phyloP scores from a whole-genome alignment of 1,140 invertebrate species.

The Eumeta japonica region DNA sequence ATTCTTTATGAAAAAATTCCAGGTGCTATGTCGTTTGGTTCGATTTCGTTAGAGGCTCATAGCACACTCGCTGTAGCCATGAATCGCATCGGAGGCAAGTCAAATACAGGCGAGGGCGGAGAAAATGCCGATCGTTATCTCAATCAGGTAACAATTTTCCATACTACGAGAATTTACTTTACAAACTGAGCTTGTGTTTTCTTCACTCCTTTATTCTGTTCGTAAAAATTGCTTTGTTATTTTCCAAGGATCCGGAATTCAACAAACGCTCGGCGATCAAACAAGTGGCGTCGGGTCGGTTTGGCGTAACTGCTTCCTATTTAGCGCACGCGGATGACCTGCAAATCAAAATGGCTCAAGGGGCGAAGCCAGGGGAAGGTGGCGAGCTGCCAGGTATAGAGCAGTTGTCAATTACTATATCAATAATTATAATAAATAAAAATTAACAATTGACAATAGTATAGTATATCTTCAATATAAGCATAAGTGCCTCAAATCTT shows the following conservation, averaged over 20 bases:
- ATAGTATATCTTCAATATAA: no score
- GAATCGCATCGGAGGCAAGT: slow-evolving; percentile 94
- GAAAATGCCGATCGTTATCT: slow-evolving; percentile 87
- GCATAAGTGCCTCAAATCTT: no score
- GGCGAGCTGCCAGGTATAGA: slow-evolving; percentile 87
- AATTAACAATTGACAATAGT: no score
- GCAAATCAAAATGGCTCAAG: slow-evolving; percentile 99
- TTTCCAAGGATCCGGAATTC: slow-evolving; percentile 72
- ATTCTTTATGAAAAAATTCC: slow-evolving; percentile 15
- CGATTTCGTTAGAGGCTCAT: slow-evolving; percentile 84
- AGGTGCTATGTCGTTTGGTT: slow-evolving; percentile 64
- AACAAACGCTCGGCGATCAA: slow-evolving; percentile 81
- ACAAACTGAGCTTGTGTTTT: no score
- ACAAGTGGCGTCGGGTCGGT: slow-evolving; percentile 95
- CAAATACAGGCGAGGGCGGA: slow-evolving; percentile 95
- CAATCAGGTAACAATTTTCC: slow-evolving; percentile 45
- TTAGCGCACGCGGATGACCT: slow-evolving; percentile 94
- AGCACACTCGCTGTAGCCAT: slow-evolving; percentile 93
- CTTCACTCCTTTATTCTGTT: no score
- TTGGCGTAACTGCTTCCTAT: slow-evolving; percentile 97
- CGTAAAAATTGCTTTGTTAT: no score
- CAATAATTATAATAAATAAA: no score
- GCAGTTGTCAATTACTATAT: no score
- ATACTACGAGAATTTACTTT: not conserved
- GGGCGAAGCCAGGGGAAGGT: slow-evolving; percentile 94